Conservation (phyloP, 1,140 invertebrate species). For the Andricus grossulariae region DNA sequence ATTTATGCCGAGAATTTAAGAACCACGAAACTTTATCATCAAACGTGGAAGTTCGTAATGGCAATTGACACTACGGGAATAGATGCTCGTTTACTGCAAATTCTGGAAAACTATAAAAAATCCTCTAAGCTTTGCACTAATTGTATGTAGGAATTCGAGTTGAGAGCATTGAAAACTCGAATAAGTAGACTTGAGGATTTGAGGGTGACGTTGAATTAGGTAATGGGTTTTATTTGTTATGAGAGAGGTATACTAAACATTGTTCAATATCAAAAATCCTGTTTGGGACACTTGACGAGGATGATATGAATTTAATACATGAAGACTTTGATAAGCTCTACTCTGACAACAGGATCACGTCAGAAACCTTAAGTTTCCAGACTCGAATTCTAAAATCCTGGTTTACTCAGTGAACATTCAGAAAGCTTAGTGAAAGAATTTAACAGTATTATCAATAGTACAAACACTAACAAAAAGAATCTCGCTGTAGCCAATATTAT, state of each 20-base stretch:
- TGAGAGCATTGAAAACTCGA: not conserved
- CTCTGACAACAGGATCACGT: no score
- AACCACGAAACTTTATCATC: not conserved
- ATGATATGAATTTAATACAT: no score
- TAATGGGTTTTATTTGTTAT: not conserved
- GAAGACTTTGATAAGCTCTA: no score
- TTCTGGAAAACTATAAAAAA: no score
- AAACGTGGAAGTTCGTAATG: not conserved
- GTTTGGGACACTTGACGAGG: no score
- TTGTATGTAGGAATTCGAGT: not conserved
- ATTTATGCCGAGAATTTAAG: not conserved
- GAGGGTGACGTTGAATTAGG: not conserved
- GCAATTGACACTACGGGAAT: not conserved
- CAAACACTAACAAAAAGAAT: not conserved
- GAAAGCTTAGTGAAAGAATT: not conserved
- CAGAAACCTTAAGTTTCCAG: not conserved
- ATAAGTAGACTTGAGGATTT: not conserved
- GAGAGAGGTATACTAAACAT: not conserved
- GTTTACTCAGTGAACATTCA: no score
- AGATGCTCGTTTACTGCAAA: not conserved
- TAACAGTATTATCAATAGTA: not conserved
- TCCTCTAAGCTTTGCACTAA: no score
- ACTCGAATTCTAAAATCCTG: not conserved
- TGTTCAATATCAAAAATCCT: not conserved
- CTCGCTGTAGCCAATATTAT: not conserved